A percentile compares a stretch with the other conserved stretches of the same genome.
Evolutionary conservation across 2,113 vertebrate species (phyloP).

Genomic region (Corythornis cristatus): DNA sequence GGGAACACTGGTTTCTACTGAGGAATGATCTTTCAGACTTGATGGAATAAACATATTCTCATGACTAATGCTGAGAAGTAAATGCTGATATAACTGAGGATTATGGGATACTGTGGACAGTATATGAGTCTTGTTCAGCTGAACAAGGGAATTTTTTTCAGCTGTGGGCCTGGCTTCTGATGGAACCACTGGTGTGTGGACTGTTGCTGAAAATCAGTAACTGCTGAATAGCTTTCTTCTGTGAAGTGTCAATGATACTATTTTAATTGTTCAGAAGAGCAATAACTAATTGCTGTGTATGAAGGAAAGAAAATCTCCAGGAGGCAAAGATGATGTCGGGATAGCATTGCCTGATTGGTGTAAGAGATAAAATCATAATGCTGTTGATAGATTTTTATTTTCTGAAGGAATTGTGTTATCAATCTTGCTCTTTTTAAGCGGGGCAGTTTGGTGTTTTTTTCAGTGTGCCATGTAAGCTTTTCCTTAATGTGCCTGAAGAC

Average conservation of each 20-base stretch:
- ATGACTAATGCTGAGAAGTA: not conserved
- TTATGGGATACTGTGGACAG: not conserved
- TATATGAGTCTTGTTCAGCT: not conserved
- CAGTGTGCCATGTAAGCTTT: not conserved
- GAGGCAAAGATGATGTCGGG: not conserved
- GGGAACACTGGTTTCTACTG: fast-evolving
- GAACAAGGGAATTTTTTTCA: not conserved
- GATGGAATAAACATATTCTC: not conserved
- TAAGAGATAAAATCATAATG: fast-evolving
- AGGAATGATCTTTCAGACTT: not conserved
- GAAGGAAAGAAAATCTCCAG: fast-evolving
- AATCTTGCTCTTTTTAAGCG: not conserved
- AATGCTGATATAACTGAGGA: not conserved
- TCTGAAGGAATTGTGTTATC: not conserved
- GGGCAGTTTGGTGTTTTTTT: not conserved
- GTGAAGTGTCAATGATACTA: not conserved
- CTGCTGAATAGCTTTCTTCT: not conserved
- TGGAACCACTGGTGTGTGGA: not conserved
- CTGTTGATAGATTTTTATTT: not conserved
- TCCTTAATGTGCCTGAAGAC: not conserved
- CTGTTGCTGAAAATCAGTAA: not conserved
- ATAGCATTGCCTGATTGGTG: not conserved
- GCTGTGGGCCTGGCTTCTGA: not conserved
- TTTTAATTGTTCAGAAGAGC: not conserved
- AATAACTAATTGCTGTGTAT: too few relatives aligned